These are phyloP conservation scores for Cantharis flavilabris DNA, from an alignment of 2,888 invertebrate species.

Conservation along the genomic window DNA sequence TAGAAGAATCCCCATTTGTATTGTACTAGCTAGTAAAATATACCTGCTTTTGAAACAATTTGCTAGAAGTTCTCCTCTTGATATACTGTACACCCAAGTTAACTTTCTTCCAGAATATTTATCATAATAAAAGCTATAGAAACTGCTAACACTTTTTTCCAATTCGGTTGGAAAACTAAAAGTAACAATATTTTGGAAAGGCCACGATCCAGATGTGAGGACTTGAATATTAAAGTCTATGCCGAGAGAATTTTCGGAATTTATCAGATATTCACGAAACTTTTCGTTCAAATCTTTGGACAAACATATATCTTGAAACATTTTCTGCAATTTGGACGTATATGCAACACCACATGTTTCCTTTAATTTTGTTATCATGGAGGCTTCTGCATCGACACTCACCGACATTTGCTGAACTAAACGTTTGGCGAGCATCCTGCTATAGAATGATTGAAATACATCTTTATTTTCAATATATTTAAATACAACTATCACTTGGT, in stretches of 20 bases:
- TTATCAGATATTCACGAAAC: slow-evolving; percentile 83
- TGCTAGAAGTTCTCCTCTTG: slow-evolving; percentile 94
- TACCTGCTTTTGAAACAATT: slow-evolving; percentile 94
- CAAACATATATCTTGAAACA: slow-evolving; percentile 98
- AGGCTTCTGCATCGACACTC: slow-evolving; percentile 98
- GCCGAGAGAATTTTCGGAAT: slow-evolving; percentile 75
- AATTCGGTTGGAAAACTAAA: slow-evolving; percentile 95
- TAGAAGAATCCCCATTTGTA: slow-evolving; percentile 97
- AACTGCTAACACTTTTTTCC: slow-evolving; percentile 92
- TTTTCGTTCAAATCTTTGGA: slow-evolving; percentile 97
- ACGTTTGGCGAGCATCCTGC: slow-evolving; percentile 98
- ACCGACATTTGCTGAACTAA: slow-evolving; percentile 98
- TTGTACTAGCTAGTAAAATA: slow-evolving; percentile 91
- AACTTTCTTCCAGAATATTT: slow-evolving; percentile 97
- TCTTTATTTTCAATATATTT: slow-evolving; percentile 99
- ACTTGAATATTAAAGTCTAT: slow-evolving; percentile 98
- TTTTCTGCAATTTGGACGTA: slow-evolving; percentile 96
- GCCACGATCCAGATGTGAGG: slow-evolving; percentile 97
- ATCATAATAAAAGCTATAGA: slow-evolving; percentile 93
- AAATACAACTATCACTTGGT: slow-evolving; percentile 99
- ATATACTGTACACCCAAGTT: slow-evolving; percentile 98
- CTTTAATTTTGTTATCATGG: slow-evolving; percentile 99
- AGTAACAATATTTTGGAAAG: slow-evolving; percentile 92
- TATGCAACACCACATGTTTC: slow-evolving; percentile 99
- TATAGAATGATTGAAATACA: slow-evolving; percentile 99